Base-by-base conservation (phyloP, 2,113 vertebrate genomes). In the Chamaea fasciata region DNA sequence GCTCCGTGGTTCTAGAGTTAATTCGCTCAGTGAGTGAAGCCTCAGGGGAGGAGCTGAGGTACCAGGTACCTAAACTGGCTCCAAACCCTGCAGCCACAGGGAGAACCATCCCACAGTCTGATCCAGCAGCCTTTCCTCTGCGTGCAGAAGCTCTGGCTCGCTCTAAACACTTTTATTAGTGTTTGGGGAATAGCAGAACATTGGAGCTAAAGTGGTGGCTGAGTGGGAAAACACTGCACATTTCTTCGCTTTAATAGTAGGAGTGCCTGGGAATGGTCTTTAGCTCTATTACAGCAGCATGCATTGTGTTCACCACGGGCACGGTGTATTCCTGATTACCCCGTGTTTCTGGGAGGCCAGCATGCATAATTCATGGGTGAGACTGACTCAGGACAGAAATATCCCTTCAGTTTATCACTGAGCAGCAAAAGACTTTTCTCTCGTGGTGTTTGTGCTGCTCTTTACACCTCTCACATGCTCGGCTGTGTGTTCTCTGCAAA, bases 331-430 rank as follows among this genome's bases (percentile, higher is more conserved):
- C 44, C 87, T 27, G 80, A 92, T 84, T 92, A 69, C 41, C 69
- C 65, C 1, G 23, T 65, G 89, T 76, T 87, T 89, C 91, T 91
- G 74, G 57, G 81, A 92, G 94, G 68, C 31, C 74, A 75, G 44
- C 77, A 91, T 97, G 77, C 77, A 94, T 95, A 95, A 97, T 95
- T 94, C 94, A 96, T 81, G 6, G 44, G 4, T n/a, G 53, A 95
- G 46, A 65, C 1, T 30, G 65, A 76, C 77, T 64, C 24, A 44
- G 83, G 94, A 78, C 49, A 69, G n/a, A 92, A 92, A 96, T 56
- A 87, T 82, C 41, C 81, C 78, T 94, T 83, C 13, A 1, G 75
- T 83, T 95, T 62, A 90, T 78, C 95, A 77, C 79, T 53, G 84
- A 91, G 80, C 77, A 87, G 68, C 59, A 89, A 50, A 87, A 90